Conservation (phyloP, 2,113 vertebrate genomes). For the Melanerpes formicivorus region DNA sequence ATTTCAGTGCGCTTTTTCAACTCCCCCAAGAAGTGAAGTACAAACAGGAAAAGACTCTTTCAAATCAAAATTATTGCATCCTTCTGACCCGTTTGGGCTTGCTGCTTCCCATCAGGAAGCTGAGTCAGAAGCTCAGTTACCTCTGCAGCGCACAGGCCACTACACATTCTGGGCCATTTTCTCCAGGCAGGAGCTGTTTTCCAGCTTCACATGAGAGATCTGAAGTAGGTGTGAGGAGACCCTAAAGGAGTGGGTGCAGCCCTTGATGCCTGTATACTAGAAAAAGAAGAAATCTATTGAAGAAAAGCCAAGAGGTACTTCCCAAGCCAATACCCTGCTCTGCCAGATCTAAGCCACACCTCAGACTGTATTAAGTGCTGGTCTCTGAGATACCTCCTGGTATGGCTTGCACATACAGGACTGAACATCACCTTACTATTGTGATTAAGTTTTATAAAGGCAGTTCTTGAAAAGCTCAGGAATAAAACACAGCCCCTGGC, state of each 20-base stretch:
- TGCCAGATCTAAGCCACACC: background rate
- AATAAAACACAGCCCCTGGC: background rate
- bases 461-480: background rate
- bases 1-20: background rate
- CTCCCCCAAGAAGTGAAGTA: background rate
- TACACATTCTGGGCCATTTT: background rate
- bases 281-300: background rate
- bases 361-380: background rate
- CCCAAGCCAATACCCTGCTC: background rate
- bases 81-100: background rate
- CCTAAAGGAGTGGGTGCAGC: background rate
- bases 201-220: background rate
- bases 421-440: background rate
- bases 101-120: background rate
- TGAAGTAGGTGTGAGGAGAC: background rate
- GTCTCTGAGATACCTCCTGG: background rate
- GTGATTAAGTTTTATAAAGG: background rate
- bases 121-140: background rate
- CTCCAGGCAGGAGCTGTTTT: background rate
- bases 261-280: background rate
- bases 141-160: background rate
- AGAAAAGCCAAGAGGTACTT: background rate
- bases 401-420: background rate
- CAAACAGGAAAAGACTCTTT: background rate
- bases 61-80: background rate